Evolutionary conservation across 2,888 invertebrate species (phyloP), one percentile per base, ranked within the genome.

Genomic region (Autographa gamma): DNA sequence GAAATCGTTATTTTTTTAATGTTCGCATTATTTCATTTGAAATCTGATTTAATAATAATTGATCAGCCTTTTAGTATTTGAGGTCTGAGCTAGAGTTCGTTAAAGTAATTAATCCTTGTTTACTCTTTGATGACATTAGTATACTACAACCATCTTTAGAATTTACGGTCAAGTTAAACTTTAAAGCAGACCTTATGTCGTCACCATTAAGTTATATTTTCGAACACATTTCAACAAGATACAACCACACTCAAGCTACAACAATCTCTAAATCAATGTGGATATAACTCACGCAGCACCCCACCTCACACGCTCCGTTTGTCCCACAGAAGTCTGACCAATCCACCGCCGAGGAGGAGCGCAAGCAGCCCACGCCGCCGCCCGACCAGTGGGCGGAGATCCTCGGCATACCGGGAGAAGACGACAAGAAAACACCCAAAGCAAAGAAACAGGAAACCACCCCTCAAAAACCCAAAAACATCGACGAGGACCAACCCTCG

Each of bases 341-440:
- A 8, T 65, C 84, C 8, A 80, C 88, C 0, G 86, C 89, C 0
- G 94, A 93, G 63, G 93, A 93, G 0, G 93, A 93, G 31, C 80
- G 86, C n/a, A 93, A 93, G 72, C 94, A 95, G 78, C 95, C 95
- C 3, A 95, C 95, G 0, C 95, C 95, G 0, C 95, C 95, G 0
- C 95, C 94, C 0, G 95, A 95, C 86, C 93, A 94, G 74, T 95
- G 95, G 95, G 94, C 95, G 3, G 95, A 95, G 48, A 95, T 95
- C 13, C 91, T 95, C 34, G 95, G 95, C 77, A 94, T 95, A 2
- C 95, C 95, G 0, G 93, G 91, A 43, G 90, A 93, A n/a, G 89
- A 89, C n/a, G 79, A 71, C 31, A 79, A 75, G 63, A 80, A 82
- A 66, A 59, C 69, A 0, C 18, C 38, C 13, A 76, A 59, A 61